Percentiles rank a stretch among this genome's conserved stretches.
These are phyloP conservation scores for Phoeniculus purpureus DNA, from an alignment of 2,797 vertebrate genomes.

Conservation along the genomic window DNA sequence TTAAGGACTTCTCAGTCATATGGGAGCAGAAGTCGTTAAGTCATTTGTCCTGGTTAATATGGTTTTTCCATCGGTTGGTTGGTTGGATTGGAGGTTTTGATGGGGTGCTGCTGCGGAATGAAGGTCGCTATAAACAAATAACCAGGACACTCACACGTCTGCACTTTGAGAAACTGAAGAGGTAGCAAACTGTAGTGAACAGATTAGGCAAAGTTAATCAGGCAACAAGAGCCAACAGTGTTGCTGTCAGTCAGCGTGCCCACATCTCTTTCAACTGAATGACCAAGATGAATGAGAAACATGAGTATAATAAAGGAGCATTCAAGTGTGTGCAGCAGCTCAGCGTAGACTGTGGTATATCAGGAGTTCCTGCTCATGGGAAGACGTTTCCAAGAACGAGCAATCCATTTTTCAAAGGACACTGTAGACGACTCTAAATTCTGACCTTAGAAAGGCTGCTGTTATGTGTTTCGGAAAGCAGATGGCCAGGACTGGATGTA, in stretches of 20 bases:
- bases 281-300: background rate
- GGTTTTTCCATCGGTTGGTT: no score
- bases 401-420: background rate
- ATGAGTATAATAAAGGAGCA: background rate
- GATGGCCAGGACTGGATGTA: background rate
- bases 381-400: background rate
- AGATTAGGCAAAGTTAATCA: background rate
- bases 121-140: background rate
- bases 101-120: background rate
- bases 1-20: background rate
- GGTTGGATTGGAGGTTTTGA: background rate
- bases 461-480: conserved; percentile 28
- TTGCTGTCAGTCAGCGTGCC: background rate
- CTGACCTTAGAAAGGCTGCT: conserved; percentile 9
- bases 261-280: background rate
- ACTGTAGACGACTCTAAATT: background rate
- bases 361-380: background rate
- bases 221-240: background rate
- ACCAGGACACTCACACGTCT: background rate
- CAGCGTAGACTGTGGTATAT: background rate
- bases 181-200: background rate
- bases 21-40: background rate
- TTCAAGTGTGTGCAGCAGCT: background rate
- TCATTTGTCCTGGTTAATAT: background rate
- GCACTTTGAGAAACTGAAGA: background rate